Percentiles rank a stretch among this genome's conserved stretches.
Conservation (phyloP, 1,140 invertebrate genomes). For the Trichonephila clavipes region DNA sequence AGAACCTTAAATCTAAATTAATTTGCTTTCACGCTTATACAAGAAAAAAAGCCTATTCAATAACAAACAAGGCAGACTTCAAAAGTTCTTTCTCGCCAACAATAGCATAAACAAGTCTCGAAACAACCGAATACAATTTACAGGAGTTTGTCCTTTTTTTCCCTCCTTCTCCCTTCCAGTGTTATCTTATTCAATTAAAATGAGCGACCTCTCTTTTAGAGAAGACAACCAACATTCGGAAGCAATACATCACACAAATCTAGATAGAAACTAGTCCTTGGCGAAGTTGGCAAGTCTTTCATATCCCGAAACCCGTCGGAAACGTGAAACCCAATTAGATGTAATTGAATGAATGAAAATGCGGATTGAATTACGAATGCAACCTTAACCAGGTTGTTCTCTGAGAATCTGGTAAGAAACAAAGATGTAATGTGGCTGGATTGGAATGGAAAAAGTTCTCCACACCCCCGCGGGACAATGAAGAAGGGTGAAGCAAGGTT, state of each 20-base stretch:
- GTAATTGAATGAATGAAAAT: conserved; percentile 20
- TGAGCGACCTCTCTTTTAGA: neutral
- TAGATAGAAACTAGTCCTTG: neutral
- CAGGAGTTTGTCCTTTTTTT: too few relatives aligned
- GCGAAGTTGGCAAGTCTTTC: too few relatives aligned
- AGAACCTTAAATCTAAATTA: too few relatives aligned
- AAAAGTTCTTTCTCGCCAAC: too few relatives aligned
- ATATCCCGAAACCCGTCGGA: neutral
- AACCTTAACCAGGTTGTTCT: conserved; percentile 12
- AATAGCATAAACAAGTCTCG: too few relatives aligned
- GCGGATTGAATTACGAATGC: conserved; percentile 25
- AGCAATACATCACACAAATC: neutral
- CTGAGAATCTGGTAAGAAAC: neutral
- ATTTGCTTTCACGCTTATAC: too few relatives aligned
- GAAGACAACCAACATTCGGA: neutral
- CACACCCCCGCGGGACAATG: neutral
- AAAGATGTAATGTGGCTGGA: neutral
- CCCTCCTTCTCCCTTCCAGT: neutral
- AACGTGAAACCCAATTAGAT: conserved; percentile 7
- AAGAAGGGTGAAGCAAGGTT: conserved; percentile 10
- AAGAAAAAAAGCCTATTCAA: too few relatives aligned
- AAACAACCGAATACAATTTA: too few relatives aligned
- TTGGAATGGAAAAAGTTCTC: neutral
- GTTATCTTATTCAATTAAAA: neutral
- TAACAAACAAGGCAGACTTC: too few relatives aligned